Base-by-base conservation (phyloP, 2,113 vertebrate genomes). In the Aegypius monachus region DNA sequence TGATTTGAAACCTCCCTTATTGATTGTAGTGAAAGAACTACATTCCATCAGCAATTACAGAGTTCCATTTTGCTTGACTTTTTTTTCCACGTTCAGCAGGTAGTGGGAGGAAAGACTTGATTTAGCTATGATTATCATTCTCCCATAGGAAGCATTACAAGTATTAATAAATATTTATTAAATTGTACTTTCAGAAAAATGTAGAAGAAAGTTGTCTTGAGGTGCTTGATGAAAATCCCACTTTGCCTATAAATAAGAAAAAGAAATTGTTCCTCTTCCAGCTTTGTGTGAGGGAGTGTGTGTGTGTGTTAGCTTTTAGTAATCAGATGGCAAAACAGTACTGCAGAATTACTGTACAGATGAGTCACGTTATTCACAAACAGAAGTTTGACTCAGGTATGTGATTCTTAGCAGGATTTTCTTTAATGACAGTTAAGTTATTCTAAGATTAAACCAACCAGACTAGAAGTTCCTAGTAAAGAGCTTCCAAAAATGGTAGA, bases 101-200 rank as follows among this genome's bases (percentile, higher is more conserved):
- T 61, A n/a, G 40, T 74, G 20, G 63, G 72, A 86, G 52, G 40
- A 93, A 79, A 81, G 26, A n/a, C 10, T 87, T 40, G 55, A 82
- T 96, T 90, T 94, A 90, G 31, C 32, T 21, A 40, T 63, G 50
- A 71, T 94, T 88, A 72, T 5, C 27, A 43, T 81, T 94, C 8
- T 84, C 48, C 71, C 48, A 73, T 38, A 59, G 66, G 55, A 53
- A 92, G 5, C 3, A 11, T 72, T 53, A 74, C 36, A 90, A 84
- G 21, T 72, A 71, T 91, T 92, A 95, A 97, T 90, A 98, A 95
- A 96, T 97, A 97, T 74, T 87, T 97, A 93, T 96, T 95, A 61
- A 93, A 89, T 92, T 50, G n/a, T 29, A 50, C 11, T 67, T 94
- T 90, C 63, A 95, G 68, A 86, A 96, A 96, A 94, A 81, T n/a